phyloP scores from a whole-genome alignment of 2,888 invertebrate species.

The Xanthorhoe designata region DNA sequence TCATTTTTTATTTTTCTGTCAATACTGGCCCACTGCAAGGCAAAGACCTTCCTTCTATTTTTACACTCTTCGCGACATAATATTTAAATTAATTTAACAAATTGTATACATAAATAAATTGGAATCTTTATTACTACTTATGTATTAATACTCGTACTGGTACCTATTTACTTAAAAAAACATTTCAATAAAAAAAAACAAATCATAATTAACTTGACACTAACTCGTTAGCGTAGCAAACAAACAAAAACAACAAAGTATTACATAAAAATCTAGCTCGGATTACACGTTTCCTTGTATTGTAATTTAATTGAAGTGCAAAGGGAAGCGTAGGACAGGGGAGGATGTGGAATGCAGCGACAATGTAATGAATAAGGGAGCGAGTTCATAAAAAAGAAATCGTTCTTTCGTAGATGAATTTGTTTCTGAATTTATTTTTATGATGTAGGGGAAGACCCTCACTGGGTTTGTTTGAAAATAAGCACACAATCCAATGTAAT shows the following conservation, averaged over 20 bases:
- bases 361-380: conserved; percentile 22
- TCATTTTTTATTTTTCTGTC: no score
- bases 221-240: not conserved
- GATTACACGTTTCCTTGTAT: not conserved
- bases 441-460: conserved; percentile 13
- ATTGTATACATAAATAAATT: no score
- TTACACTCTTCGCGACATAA: no score
- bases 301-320: conserved; percentile 19
- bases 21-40: no score
- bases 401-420: conserved; percentile 27
- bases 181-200: no score
- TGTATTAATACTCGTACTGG: no score
- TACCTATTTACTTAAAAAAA: no score
- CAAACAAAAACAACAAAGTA: not conserved
- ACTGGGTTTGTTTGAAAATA: conserved; percentile 1
- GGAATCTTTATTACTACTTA: no score
- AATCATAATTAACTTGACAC: no score
- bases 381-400: conserved; percentile 34
- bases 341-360: conserved; percentile 10
- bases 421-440: conserved; percentile 22
- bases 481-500: conserved; percentile 4
- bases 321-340: conserved; percentile 19
- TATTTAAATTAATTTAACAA: no score
- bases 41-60: no score
- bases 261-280: not conserved